Evolutionary conservation across 2,888 invertebrate species (phyloP).

Genomic region (Xestia c-nigrum): DNA sequence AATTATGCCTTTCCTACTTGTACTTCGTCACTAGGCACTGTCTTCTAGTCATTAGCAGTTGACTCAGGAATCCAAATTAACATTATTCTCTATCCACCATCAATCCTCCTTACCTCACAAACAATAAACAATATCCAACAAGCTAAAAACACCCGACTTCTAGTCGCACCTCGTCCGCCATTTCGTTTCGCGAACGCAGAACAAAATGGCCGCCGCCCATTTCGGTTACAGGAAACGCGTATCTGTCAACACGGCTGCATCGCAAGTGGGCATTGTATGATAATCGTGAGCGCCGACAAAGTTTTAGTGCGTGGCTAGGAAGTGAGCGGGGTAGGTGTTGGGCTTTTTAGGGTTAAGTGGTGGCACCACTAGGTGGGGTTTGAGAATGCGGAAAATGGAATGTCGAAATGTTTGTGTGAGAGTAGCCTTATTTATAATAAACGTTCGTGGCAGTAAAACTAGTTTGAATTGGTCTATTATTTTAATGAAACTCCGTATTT

Average conservation of each 20-base stretch:
- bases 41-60: constrained; percentile 14
- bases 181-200: constrained; percentile 79
- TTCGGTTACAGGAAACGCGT: constrained; percentile 89
- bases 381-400: constrained; percentile 24
- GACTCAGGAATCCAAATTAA: neutral
- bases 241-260: constrained; percentile 88
- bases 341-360: constrained; percentile 43
- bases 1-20: neutral
- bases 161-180: constrained; percentile 79
- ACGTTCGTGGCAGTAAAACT: neutral
- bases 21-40: neutral
- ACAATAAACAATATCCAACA: constrained; percentile 57
- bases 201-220: constrained; percentile 87
- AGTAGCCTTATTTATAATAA: neutral
- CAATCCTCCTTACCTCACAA: constrained; percentile 18
- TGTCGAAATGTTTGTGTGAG: neutral
- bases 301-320: constrained; percentile 81
- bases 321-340: constrained; percentile 69
- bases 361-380: neutral
- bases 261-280: constrained; percentile 90
- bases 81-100: constrained; percentile 4
- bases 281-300: constrained; percentile 88
- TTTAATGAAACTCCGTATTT: neutral
- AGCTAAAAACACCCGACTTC: constrained; percentile 66
- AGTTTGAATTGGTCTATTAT: neutral